Evolutionary conservation across 2,113 vertebrate species (phyloP).

Genomic region (Campylorhamphus procurvoides): DNA sequence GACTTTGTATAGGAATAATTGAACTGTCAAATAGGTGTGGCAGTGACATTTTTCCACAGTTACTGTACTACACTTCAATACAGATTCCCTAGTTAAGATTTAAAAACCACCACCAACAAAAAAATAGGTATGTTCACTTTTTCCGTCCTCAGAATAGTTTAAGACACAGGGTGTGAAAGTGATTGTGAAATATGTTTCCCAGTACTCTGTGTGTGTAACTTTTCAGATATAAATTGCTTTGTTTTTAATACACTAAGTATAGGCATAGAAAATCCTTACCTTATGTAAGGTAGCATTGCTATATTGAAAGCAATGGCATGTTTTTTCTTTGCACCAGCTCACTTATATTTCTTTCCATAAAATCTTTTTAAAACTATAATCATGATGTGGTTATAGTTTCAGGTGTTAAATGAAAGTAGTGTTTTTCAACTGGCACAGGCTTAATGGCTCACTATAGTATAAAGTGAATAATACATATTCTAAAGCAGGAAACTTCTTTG

Average conservation of each 20-base stretch:
- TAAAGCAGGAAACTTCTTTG: constrained; percentile 24
- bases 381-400: not conserved
- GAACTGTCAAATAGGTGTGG: constrained; percentile 1
- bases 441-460: constrained; percentile 41
- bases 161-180: not conserved
- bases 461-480: constrained; percentile 36
- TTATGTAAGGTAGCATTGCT: not conserved
- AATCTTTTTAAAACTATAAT: constrained; percentile 39
- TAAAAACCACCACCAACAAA: not conserved
- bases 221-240: constrained; percentile 49
- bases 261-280: not conserved
- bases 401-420: constrained; percentile 50
- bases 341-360: constrained; percentile 41
- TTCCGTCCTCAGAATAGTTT: constrained; percentile 3
- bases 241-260: not conserved
- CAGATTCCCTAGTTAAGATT: not conserved
- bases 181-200: not conserved
- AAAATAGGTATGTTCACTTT: not conserved
- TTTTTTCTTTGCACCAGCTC: not conserved
- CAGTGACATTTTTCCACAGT: constrained; percentile 1
- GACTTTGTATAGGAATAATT: not conserved
- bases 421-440: constrained; percentile 45
- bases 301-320: not conserved
- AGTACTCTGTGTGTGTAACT: constrained; percentile 29
- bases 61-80: not conserved